Evolutionary conservation across 1,140 invertebrate genomes (phyloP).

Genomic region (Heliconius hewitsoni): DNA sequence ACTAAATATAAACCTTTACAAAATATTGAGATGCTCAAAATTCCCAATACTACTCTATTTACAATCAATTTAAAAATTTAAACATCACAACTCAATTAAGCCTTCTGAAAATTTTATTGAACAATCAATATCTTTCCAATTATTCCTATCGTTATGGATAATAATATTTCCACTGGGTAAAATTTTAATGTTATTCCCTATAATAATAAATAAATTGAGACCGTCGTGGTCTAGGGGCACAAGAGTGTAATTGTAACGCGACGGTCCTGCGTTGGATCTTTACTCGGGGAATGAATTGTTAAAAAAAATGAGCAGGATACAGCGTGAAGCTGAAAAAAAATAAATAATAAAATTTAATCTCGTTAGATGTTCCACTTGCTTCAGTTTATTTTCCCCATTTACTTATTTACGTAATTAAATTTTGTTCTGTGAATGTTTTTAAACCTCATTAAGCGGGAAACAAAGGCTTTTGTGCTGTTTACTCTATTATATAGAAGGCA

Average conservation of each 20-base stretch:
- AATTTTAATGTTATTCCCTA: conserved; percentile 25
- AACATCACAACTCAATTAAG: background rate
- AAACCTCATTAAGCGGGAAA: conserved; percentile 19
- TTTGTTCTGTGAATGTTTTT: conserved; percentile 22
- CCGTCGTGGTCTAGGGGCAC: too few relatives aligned
- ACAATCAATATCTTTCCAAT: conserved; percentile 4
- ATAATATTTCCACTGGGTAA: conserved; percentile 9
- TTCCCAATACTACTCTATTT: too few relatives aligned
- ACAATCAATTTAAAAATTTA: background rate
- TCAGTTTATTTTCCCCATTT: conserved; percentile 25
- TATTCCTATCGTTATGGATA: conserved; percentile 3
- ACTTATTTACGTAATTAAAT: conserved; percentile 35
- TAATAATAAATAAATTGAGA: background rate
- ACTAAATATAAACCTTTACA: too few relatives aligned
- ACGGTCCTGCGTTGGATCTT: too few relatives aligned
- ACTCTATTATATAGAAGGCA: background rate
- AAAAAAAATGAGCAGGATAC: too few relatives aligned
- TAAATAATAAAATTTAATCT: conserved; percentile 29
- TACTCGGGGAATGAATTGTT: too few relatives aligned
- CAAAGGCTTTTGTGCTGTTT: conserved; percentile 20
- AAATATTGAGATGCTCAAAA: too few relatives aligned
- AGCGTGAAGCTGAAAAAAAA: too few relatives aligned
- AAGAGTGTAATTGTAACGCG: too few relatives aligned
- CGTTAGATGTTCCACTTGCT: conserved; percentile 22
- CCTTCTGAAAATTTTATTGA: background rate